Conservation (phyloP, 2,888 invertebrate genomes). For the Agrotis segetum region DNA sequence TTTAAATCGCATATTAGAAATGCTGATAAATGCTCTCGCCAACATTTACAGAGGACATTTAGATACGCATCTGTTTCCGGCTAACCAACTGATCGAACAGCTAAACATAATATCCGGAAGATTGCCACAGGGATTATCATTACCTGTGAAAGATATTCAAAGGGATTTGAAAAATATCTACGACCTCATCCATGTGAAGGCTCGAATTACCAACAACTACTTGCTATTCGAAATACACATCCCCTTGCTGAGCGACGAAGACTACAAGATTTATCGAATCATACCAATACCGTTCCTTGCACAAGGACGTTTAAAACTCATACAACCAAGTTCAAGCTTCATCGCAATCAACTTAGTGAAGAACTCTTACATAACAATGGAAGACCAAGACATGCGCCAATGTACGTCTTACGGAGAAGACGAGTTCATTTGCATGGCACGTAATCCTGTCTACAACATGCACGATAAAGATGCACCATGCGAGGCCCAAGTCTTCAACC, state of each 20-base stretch:
- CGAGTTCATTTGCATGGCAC: not conserved
- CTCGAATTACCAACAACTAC: not conserved
- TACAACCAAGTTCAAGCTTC: not conserved
- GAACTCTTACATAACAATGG: not conserved
- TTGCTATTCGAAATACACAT: not conserved
- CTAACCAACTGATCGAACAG: too few species aligned
- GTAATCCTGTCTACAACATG: not conserved
- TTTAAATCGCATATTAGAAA: not conserved
- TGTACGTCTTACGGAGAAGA: not conserved
- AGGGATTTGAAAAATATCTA: constrained; percentile 2
- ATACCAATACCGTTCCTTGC: not conserved
- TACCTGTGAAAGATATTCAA: not conserved
- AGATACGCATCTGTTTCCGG: too few species aligned
- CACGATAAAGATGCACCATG: not conserved
- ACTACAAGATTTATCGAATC: not conserved
- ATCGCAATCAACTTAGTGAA: not conserved
- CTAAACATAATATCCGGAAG: too few species aligned
- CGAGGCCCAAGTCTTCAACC: too few species aligned
- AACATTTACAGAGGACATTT: too few species aligned
- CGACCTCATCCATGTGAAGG: constrained; percentile 1
- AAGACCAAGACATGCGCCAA: not conserved
- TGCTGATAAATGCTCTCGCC: too few species aligned
- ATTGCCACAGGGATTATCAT: not conserved
- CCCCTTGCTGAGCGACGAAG: not conserved
- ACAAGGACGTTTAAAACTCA: not conserved